Conservation (phyloP, 2,888 invertebrate species). For the Schizaphis graminum region DNA sequence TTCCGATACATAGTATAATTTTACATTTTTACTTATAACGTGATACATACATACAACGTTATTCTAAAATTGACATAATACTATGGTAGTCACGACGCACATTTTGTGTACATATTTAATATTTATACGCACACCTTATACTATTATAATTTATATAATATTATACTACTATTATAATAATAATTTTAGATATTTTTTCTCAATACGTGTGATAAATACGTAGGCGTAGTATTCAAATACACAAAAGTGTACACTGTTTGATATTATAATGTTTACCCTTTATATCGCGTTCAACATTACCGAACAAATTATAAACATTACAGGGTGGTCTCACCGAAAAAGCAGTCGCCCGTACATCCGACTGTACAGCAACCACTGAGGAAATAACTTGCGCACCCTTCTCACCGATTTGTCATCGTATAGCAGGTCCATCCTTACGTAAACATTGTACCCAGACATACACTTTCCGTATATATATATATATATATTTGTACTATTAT, state of each 20-base stretch:
- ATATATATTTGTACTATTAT: neutral
- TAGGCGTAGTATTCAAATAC: neutral
- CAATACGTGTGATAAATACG: neutral
- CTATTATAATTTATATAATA: neutral
- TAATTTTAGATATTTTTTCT: neutral
- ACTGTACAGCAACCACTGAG: neutral
- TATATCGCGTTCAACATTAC: neutral
- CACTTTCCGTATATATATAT: neutral
- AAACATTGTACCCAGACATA: neutral
- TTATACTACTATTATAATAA: neutral
- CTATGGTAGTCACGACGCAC: neutral
- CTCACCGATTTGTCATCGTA: neutral
- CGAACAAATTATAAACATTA: neutral
- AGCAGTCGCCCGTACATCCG: constrained; percentile 1
- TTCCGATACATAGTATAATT: neutral
- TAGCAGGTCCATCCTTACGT: neutral
- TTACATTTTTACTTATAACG: neutral
- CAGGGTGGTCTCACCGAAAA: constrained; percentile 2
- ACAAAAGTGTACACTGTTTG: neutral
- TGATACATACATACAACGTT: neutral
- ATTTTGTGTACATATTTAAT: neutral
- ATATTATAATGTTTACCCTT: constrained; percentile 1
- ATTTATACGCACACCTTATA: neutral
- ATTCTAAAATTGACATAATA: constrained; percentile 7
- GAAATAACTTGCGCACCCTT: neutral